Evolutionary conservation across 2,888 invertebrate species (phyloP), one percentile per base, ranked within the genome.

Genomic region (Gymnocheta viridis): DNA sequence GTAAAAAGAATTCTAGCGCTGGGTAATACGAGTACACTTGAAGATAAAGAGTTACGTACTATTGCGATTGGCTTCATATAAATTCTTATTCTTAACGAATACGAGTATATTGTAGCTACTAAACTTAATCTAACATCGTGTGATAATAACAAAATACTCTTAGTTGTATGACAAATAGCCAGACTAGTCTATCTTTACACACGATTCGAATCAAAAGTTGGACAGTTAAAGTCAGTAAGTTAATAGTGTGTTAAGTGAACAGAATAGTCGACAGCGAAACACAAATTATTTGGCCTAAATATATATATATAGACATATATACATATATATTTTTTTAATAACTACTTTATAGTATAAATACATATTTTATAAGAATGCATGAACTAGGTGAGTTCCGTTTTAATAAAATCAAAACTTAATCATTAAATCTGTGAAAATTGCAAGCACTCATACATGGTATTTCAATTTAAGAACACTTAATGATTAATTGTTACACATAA

Each of bases 231-330:
- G 14, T 77, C 58, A 66, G 72, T 82, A 35, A 32, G 22, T 67
- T 41, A 64, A 64, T 49, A 79, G 73, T 79, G 82, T 79, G 82
- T 82, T 79, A 82, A 82, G 79, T 74, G 73, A 66, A 70, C 29
- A 72, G 77, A 14, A 47, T 67, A 44, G 12, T 72, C 10, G 19
- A 69, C 17, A 70, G 67, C 51, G 47, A 73, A 56, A 32, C 24
- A 44, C 12, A 41, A 27, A 58, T 58, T 27, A 32, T 14, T 32
- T 49, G 29, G 38, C 4, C 49, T 56, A 14, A 22, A 41, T 19
- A 67, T n/a, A 35, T 9, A 62, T 19, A 10, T 49, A 14, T n/a
- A 12, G 9, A 38, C 17, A 12, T 49, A 49, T 12, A 49, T 17
- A 3, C 12, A 49, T 4, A 22, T 4, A 24, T 49, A 49, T 38